Base-by-base conservation (phyloP, 1,140 invertebrate genomes). In the Agraylea sexmaculata region DNA sequence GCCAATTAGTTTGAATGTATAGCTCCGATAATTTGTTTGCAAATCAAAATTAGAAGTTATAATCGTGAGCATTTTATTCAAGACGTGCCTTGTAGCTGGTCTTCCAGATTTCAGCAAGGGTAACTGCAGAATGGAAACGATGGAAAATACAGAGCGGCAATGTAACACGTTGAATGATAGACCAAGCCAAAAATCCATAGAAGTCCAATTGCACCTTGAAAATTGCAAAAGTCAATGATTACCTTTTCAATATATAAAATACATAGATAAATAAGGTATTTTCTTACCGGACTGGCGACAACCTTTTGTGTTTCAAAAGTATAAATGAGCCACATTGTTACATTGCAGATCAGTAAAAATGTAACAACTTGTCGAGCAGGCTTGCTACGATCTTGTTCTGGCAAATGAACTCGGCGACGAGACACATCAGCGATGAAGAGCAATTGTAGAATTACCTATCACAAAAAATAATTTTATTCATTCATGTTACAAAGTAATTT, bases 81-180 rank as follows among this genome's bases (percentile, higher is more conserved):
- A 87, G 67, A 46, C 83, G 77, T 45, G 85, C 81, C 70, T 91
- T 92, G 74, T 96, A 97, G 57, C 87, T 91, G 49, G 90, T 93
- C 68, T 94, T 94, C 92, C 93, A 96, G 43, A 97, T 93, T 66
- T 96, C 92, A 47, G 91, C 91, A 45, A 96, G 77, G 66, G 90
- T 93, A 17, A 96, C 88, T 15, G 89, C 87, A 21, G 90, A 94
- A 67, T 96, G 92, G 78, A 96, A 97, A 46, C 87, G 80, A 66
- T 90, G 86, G 76, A 96, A 97, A 58, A 97, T 95, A 70, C 88
- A 89, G 32, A 97, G 76, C 7, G 93, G 93, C 30, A 96, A 69
- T 50, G 89, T 92, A 43, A 94, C 76, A 49, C 89, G 83, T 56
- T 91, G 87, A 17, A 98, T 84, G 45, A 96, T 79, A 21, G 87